Percentiles rank a stretch among this genome's conserved stretches.
These are phyloP conservation scores for Metaphire vulgaris DNA, from an alignment of 1,140 invertebrate species.

Conservation along the genomic window DNA sequence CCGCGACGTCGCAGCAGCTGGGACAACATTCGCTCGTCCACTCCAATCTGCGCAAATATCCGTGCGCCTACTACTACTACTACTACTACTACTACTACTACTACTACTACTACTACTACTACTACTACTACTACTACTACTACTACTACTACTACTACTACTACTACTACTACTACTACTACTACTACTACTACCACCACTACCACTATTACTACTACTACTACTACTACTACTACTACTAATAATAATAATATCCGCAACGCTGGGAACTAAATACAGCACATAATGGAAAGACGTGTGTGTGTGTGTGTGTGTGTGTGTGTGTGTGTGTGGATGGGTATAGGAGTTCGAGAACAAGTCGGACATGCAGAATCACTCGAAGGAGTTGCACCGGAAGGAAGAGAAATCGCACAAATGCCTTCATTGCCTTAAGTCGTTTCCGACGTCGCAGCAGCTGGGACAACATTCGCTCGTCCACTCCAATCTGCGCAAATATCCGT, in stretches of 20 bases:
- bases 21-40: constrained; percentile 91
- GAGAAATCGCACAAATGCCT: constrained; percentile 90
- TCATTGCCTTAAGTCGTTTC: constrained; percentile 93
- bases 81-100: constrained; percentile 3
- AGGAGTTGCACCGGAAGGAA: constrained; percentile 60
- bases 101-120: constrained; percentile 2
- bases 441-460: constrained; percentile 89
- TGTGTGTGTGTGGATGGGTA: not conserved
- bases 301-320: not conserved
- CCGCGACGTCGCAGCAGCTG: constrained; percentile 90
- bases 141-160: constrained; percentile 3
- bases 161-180: not conserved
- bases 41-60: constrained; percentile 62
- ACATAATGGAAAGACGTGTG: not conserved
- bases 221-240: not conserved
- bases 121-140: constrained; percentile 2
- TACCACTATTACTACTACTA: not conserved
- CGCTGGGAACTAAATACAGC: not conserved
- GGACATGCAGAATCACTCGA: constrained; percentile 84
- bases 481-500: constrained; percentile 60
- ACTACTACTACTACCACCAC: not conserved
- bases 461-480: constrained; percentile 91
- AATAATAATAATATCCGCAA: not conserved
- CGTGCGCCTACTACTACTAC: constrained; percentile 60
- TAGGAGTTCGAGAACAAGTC: constrained; percentile 96